A percentile compares a stretch with the other conserved stretches of the same genome.
Conservation (phyloP, 2,113 vertebrate genomes). For the Callipepla californica region DNA sequence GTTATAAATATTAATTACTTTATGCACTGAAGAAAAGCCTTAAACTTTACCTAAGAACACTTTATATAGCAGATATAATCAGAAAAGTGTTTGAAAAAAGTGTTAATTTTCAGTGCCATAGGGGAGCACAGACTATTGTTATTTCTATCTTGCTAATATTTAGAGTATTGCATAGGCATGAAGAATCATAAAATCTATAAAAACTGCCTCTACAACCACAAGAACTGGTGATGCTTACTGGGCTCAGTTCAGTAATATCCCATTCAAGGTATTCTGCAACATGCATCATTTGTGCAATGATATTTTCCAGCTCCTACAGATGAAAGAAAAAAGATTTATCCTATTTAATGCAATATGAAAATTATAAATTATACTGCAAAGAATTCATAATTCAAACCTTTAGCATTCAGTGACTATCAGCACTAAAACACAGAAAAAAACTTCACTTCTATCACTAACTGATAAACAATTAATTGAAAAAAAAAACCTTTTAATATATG, state of each 20-base stretch:
- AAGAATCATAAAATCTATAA: neutral
- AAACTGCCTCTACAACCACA: neutral
- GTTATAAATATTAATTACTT: neutral
- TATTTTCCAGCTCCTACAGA: conserved; percentile 84
- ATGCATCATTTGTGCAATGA: conserved; percentile 89
- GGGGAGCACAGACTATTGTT: neutral
- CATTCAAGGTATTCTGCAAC: conserved; percentile 89
- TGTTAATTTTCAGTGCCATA: neutral
- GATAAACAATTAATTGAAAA: neutral
- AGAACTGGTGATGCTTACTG: conserved; percentile 77
- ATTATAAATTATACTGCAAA: neutral
- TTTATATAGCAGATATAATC: neutral
- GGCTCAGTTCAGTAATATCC: conserved; percentile 91
- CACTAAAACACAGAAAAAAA: neutral
- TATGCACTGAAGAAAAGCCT: neutral
- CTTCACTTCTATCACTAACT: neutral
- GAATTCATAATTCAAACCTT: neutral
- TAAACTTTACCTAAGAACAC: neutral
- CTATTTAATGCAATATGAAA: neutral
- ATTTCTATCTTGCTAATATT: neutral
- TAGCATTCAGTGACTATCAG: neutral
- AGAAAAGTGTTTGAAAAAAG: neutral
- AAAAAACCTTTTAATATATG: neutral
- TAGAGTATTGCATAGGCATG: neutral
- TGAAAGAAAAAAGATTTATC: neutral